phyloP scores from a whole-genome alignment of 2,113 vertebrate genomes.

The Puntigrus tetrazona region DNA sequence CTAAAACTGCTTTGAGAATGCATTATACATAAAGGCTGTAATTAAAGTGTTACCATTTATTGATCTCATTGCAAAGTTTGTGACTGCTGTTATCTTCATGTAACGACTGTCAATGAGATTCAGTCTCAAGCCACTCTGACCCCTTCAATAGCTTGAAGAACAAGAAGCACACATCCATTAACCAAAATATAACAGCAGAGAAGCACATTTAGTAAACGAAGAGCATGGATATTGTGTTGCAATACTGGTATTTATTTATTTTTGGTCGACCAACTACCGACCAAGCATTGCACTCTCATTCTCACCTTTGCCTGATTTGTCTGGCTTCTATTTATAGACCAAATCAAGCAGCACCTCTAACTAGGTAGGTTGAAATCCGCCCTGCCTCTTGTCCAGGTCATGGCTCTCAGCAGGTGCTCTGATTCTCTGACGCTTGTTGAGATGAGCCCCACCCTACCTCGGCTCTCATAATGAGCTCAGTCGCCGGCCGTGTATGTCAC shows the following conservation, averaged over 20 bases:
- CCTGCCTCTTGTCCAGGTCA: slow-evolving; percentile 31
- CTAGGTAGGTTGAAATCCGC: neutral
- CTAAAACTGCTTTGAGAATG: too few species aligned
- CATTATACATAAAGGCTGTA: too few species aligned
- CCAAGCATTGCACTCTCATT: neutral
- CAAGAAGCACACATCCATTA: neutral
- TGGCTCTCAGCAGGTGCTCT: neutral
- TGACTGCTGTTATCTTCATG: neutral
- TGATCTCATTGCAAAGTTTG: neutral
- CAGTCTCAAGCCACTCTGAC: neutral
- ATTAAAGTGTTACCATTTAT: too few species aligned
- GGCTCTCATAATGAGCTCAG: slow-evolving; percentile 15
- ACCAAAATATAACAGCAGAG: neutral
- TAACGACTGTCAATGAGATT: neutral
- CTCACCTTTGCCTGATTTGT: neutral
- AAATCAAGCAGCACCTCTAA: slow-evolving; percentile 12
- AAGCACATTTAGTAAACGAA: neutral
- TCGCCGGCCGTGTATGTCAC: neutral
- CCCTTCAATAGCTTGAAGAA: neutral
- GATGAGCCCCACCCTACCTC: neutral
- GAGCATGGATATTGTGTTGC: neutral
- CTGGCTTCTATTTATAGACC: neutral
- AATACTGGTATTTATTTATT: neutral
- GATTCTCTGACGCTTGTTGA: slow-evolving; percentile 1
- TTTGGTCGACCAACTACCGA: neutral